Base-by-base conservation (phyloP, 2,113 vertebrate genomes). In the Paralichthys olivaceus region DNA sequence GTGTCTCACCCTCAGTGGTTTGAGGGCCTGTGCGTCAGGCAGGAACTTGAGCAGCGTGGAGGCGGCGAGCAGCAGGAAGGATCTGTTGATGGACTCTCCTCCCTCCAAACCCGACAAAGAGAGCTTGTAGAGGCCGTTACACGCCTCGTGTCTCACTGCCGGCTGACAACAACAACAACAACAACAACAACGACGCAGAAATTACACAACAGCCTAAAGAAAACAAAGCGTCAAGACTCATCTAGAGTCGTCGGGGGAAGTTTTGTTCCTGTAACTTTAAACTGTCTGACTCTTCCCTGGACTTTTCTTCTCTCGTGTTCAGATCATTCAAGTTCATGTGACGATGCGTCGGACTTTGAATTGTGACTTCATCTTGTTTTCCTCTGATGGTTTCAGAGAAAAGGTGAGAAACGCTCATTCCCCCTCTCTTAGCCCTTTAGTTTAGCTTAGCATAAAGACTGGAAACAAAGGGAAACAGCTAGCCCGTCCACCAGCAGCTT, bases 1-100 rank as follows among this genome's bases (percentile, higher is more conserved):
- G 29, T 37, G 51, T 37, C 89, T 85, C 88, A 99, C 98, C 95
- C 95, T 91, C 49, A 97, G 86, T 0, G 98, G 98, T 87, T 97
- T 99, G 65, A 99, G 93, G 19, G 97, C 97, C 86, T 99, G 98
- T 13, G 98, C 98, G 72, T 99, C 98, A 11, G 98, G 97, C 79
- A 99, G 97, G 89, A 99, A 99, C 92, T 99, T 99, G 83, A 99
- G 90, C 70, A 99, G 93, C 0, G 98, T 99, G 76, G 98, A 99
- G 23, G 97, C 96, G 59, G 97, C 98, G 80, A 99, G 94, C 72
- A 99, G 94, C 87, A 99, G 92, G 87, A 99, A 99, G 80, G 98
- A 99, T 2, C 98, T 92, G 91, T 99, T 98, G 90, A 99, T 99
- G 64, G 97, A 97, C 78, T 99, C 98, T 70, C 96, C 98, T 20